These are phyloP conservation scores for Hapalemur alaotrensis DNA, from an alignment of 2,797 vertebrate genomes.

Conservation along the genomic window DNA sequence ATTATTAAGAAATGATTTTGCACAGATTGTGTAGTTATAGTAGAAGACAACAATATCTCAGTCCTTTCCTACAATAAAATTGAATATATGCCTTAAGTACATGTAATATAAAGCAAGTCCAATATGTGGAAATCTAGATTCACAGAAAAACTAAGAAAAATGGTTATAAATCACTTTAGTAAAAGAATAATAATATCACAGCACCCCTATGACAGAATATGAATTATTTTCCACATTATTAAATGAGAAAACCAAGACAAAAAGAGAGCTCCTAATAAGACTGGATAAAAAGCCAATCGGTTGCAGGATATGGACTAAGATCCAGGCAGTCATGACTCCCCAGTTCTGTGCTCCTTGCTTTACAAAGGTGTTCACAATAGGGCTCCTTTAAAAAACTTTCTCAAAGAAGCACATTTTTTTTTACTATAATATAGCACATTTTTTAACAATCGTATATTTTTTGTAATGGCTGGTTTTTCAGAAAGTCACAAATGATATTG, in stretches of 20 bases:
- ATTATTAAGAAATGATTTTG: slow-evolving; percentile 71
- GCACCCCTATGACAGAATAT: neutral
- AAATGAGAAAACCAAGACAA: slow-evolving; percentile 34
- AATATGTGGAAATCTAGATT: slow-evolving; percentile 34
- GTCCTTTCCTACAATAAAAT: slow-evolving; percentile 30
- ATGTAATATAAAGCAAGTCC: slow-evolving; percentile 53
- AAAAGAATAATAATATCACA: slow-evolving; percentile 10
- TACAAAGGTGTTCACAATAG: neutral
- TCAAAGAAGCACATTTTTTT: neutral
- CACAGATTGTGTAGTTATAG: slow-evolving; percentile 40
- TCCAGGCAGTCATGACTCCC: neutral
- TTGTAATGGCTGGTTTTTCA: neutral
- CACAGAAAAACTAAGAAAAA: slow-evolving; percentile 37
- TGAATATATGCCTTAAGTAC: slow-evolving; percentile 27
- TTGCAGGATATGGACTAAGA: neutral
- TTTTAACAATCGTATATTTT: slow-evolving; percentile 23
- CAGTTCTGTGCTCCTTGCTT: neutral
- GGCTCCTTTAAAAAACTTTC: neutral
- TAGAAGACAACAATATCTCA: slow-evolving; percentile 40
- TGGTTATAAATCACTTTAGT: neutral
- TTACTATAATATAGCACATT: neutral
- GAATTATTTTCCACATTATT: slow-evolving; percentile 25
- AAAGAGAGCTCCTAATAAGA: neutral
- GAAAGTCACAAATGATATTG: neutral
- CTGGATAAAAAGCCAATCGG: neutral